Evolutionary conservation across 2,113 vertebrate species (phyloP), one percentile per base, ranked within the genome.

Genomic region (Dinomys branickii): DNA sequence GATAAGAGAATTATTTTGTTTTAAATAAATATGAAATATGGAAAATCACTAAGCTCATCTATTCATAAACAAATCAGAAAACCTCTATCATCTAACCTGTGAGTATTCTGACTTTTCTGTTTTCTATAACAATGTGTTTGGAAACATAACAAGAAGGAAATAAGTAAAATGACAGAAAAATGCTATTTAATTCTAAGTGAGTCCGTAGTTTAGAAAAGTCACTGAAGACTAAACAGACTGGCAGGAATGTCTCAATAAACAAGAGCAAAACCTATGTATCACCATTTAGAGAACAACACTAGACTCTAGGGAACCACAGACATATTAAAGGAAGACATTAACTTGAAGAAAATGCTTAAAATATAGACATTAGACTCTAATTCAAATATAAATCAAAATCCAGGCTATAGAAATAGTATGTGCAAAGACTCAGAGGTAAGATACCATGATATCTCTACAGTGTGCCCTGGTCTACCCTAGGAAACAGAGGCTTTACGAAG

Each of bases 41-140:
- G 52, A 16, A n/a, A 59, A 89, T 33, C n/a, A 85, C 58, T 81
- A 67, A 71, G 24, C 30, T 77, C 24, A 47, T 26, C 67, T 1
- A n/a, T 38, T 82, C 24, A 95, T 16, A 93, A 96, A 47, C 13
- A 91, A 67, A 28, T 24, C 2, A 82, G 16, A 94, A 84, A 85
- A 81, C 16, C n/a, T 85, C 26, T 67, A 59, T 52, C 38, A 88
- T 38, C 20, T 30, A 63, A 50, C n/a, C 28, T 92, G 47, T 77
- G 65, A 94, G 38, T 44, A n/a, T 87, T 85, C 28, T 80, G 47
- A 86, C 33, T 95, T 84, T 91, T 87, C 56, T 88, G 41, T 38
- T 78, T 30, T 47, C 87, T 90, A 58, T 38, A 77, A 28, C 16
- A 80, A 35, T 84, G 28, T 13, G 24, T 84, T 69, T 59, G 13